Percentiles rank a stretch among this genome's conserved stretches.
phyloP scores from a whole-genome alignment of 30 jellyfish, hydroid and myxozoan genomes.

The Hydra vulgaris region DNA sequence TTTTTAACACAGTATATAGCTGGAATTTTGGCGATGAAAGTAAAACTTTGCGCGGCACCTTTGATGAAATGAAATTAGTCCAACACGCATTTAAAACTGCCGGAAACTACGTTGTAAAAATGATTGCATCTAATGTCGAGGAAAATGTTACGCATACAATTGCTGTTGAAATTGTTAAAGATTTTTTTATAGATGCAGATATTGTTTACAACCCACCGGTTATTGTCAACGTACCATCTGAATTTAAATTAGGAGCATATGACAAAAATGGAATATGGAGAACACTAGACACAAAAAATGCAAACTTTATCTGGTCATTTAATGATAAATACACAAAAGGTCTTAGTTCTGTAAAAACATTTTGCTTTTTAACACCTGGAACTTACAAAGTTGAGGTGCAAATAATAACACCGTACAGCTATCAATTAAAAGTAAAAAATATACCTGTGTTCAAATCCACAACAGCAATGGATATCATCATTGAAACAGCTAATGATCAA shows the following conservation, averaged over 20 bases:
- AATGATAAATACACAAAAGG: background rate
- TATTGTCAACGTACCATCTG: background rate
- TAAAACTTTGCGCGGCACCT: slow-evolving; percentile 9
- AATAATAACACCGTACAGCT: background rate
- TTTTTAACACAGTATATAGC: slow-evolving; percentile 38
- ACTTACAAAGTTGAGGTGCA: slow-evolving; percentile 1
- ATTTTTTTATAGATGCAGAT: background rate
- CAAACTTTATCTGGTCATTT: background rate
- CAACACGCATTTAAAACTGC: slow-evolving; percentile 26
- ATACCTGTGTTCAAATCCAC: background rate
- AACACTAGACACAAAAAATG: background rate
- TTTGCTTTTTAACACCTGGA: background rate
- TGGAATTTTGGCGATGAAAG: slow-evolving; percentile 74
- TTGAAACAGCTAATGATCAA: background rate
- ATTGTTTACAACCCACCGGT: slow-evolving; percentile 6
- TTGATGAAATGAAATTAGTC: slow-evolving; percentile 29
- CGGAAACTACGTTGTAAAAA: slow-evolving; percentile 49
- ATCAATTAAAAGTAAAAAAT: background rate
- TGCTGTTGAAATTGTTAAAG: slow-evolving; percentile 1
- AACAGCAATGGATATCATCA: background rate
- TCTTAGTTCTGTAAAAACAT: background rate
- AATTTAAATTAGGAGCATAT: background rate
- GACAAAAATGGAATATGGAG: slow-evolving; percentile 1
- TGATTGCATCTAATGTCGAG: slow-evolving; percentile 48
- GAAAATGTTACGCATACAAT: slow-evolving; percentile 38